phyloP scores from a whole-genome alignment of 23 tunicate genomes.

The Halocynthia roretzi region DNA sequence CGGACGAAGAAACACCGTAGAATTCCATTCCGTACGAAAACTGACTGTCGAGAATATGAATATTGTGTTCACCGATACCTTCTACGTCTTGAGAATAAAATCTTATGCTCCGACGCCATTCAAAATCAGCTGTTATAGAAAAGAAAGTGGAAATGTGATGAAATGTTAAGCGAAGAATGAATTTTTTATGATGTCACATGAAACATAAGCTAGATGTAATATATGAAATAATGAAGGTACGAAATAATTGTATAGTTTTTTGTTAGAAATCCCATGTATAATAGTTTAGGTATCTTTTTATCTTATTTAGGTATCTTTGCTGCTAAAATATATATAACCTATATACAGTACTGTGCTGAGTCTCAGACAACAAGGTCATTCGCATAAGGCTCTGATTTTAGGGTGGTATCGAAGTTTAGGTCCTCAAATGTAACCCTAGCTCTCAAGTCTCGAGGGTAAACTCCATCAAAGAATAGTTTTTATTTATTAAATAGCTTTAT shows the following conservation, averaged over 20 bases:
- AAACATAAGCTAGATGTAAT: too few relatives aligned
- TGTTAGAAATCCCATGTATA: background rate
- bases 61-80: slow-evolving; percentile 44
- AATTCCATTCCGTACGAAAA: slow-evolving; percentile 77
- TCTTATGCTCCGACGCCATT: slow-evolving; percentile 76
- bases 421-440: too few relatives aligned
- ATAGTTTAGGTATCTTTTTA: background rate
- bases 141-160: too few relatives aligned
- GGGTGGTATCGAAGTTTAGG: too few relatives aligned
- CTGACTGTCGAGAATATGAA: slow-evolving; percentile 50
- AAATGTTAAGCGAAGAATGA: too few relatives aligned
- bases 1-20: slow-evolving; percentile 44
- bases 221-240: too few relatives aligned
- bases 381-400: too few relatives aligned
- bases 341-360: too few relatives aligned
- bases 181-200: too few relatives aligned
- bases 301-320: too few relatives aligned
- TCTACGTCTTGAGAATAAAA: slow-evolving; percentile 46
- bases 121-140: slow-evolving; percentile 54
- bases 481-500: background rate
- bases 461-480: background rate
- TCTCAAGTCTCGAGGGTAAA: too few relatives aligned
- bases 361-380: too few relatives aligned
- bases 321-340: background rate
- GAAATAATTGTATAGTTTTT: background rate